These are phyloP conservation scores for Carollia perspicillata DNA, from an alignment of 2,113 vertebrate genomes.

Conservation along the genomic window DNA sequence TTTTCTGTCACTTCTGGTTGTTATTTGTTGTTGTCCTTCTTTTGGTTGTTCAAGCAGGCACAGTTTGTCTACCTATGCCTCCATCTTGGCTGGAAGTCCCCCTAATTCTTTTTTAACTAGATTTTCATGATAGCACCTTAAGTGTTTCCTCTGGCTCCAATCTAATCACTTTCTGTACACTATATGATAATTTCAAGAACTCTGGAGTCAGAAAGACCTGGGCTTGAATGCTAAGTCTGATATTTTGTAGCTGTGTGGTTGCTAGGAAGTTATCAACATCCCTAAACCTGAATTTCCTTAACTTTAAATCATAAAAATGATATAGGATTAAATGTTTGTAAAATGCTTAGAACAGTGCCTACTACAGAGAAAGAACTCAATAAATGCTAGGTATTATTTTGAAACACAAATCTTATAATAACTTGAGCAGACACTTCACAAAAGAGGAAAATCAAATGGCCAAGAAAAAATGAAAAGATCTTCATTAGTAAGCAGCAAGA, in stretches of 20 bases:
- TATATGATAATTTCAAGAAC: neutral
- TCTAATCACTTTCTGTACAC: neutral
- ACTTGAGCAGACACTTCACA: constrained; percentile 27
- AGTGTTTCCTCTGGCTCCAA: neutral
- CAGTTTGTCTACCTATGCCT: too few species aligned
- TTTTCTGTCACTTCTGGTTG: too few species aligned
- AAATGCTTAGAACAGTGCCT: neutral
- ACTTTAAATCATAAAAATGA: neutral
- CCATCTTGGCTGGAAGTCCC: too few species aligned
- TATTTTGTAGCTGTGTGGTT: neutral
- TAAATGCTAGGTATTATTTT: constrained; percentile 26
- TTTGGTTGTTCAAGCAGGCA: too few species aligned
- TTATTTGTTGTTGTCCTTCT: too few species aligned
- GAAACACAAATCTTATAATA: constrained; percentile 42
- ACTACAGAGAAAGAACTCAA: neutral
- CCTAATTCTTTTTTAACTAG: neutral
- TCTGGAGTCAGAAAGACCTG: neutral
- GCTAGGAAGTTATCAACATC: neutral
- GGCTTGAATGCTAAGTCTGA: neutral
- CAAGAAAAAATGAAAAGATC: constrained; percentile 17
- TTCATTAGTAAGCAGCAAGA: constrained; percentile 58
- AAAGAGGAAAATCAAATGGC: constrained; percentile 32
- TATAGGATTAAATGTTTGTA: neutral
- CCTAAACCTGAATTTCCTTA: neutral
- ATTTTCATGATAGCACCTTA: neutral